A percentile compares a stretch with the other conserved stretches of the same genome.
phyloP scores from a whole-genome alignment of 2,888 invertebrate species.

The Lutraria lutraria region DNA sequence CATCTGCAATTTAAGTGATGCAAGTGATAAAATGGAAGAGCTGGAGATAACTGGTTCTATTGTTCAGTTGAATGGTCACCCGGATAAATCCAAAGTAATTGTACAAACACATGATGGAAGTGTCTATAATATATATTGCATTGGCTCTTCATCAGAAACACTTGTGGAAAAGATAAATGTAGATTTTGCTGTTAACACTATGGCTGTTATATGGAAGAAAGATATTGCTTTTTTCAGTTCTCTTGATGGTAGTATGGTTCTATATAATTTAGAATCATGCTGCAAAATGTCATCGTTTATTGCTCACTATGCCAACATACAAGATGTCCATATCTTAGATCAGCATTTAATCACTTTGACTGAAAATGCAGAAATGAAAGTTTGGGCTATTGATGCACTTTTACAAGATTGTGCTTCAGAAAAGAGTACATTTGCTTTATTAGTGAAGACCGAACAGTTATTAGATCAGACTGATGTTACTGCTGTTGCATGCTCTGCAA shows the following conservation, averaged over 20 bases:
- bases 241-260: slow-evolving; percentile 60
- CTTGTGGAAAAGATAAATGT: slow-evolving; percentile 30
- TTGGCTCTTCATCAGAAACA: slow-evolving; percentile 35
- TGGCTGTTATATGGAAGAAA: slow-evolving; percentile 73
- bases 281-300: slow-evolving; percentile 60
- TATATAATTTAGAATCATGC: slow-evolving; percentile 69
- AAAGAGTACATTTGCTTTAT: neutral
- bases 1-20: slow-evolving; percentile 18
- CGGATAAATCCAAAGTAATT: slow-evolving; percentile 58
- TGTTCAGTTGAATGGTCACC: slow-evolving; percentile 62
- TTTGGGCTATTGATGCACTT: slow-evolving; percentile 71
- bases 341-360: slow-evolving; percentile 66
- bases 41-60: slow-evolving; percentile 52
- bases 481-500: slow-evolving; percentile 57
- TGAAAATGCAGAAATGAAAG: slow-evolving; percentile 60
- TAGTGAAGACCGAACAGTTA: slow-evolving; percentile 25
- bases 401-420: slow-evolving; percentile 45
- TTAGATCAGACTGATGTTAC: slow-evolving; percentile 60
- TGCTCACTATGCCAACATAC: slow-evolving; percentile 61
- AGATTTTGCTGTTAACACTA: slow-evolving; percentile 60
- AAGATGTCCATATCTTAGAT: slow-evolving; percentile 57
- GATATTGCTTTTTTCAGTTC: slow-evolving; percentile 71
- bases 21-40: slow-evolving; percentile 20
- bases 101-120: slow-evolving; percentile 56
- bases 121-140: slow-evolving; percentile 54